phyloP scores from a whole-genome alignment of 2,113 vertebrate genomes.

The Gorsachius goisagi region DNA sequence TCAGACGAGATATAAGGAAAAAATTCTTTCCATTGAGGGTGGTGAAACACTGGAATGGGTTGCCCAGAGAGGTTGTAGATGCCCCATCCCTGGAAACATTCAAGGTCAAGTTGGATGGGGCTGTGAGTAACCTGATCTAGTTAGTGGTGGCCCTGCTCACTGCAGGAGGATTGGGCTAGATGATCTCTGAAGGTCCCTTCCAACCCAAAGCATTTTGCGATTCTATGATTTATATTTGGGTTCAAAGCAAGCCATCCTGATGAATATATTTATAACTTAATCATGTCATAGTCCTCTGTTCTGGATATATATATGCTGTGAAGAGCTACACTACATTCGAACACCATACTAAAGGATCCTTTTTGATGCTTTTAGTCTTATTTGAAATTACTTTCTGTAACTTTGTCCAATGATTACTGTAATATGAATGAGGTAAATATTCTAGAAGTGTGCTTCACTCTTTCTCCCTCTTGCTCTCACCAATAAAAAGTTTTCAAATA shows the following conservation, averaged over 20 bases:
- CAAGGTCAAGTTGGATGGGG: no score
- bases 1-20: no score
- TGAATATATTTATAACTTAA: neutral
- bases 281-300: neutral
- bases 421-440: neutral
- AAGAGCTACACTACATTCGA: neutral
- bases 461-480: neutral
- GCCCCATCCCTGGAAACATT: no score
- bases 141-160: no score
- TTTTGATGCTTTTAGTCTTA: neutral
- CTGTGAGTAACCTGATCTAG: no score
- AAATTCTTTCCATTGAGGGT: no score
- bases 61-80: no score
- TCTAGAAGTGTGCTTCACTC: neutral
- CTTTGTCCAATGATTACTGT: neutral
- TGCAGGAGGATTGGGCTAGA: no score
- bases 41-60: no score
- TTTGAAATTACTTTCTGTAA: neutral
- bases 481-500: neutral
- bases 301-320: neutral
- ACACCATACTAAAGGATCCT: neutral
- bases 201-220: no score
- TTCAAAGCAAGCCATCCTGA: neutral
- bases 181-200: no score
- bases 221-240: neutral